A percentile compares a stretch with the other conserved stretches of the same genome.
Evolutionary conservation across 2,797 vertebrate genomes (phyloP).

Genomic region (Erithacus rubecula): DNA sequence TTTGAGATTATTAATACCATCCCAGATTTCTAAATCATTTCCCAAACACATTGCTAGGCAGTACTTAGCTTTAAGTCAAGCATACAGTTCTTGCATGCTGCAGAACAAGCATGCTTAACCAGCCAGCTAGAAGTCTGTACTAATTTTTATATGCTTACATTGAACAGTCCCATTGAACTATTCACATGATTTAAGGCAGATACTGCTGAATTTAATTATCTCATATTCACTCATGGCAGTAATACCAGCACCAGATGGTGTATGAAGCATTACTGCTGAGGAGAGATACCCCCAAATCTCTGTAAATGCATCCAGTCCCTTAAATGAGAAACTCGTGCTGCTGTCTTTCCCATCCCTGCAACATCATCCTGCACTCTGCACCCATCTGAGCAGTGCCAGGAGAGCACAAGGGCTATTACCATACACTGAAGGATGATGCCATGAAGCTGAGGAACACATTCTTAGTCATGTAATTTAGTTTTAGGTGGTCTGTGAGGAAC

Average conservation of each 20-base stretch:
- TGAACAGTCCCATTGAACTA: neutral
- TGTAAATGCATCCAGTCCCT: neutral
- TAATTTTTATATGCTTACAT: neutral
- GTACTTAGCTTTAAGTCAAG: neutral
- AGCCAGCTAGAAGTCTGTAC: neutral
- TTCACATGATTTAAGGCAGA: neutral
- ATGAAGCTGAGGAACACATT: neutral
- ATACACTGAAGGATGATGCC: neutral
- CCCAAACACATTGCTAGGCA: neutral
- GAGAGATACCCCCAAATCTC: neutral
- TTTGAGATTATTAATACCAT: neutral
- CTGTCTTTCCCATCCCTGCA: neutral
- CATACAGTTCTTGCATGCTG: neutral
- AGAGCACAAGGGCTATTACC: neutral
- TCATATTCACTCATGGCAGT: neutral
- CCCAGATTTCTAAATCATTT: neutral
- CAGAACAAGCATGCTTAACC: neutral
- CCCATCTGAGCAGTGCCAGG: neutral
- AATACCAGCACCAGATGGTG: neutral
- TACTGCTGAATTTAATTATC: neutral
- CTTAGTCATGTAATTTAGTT: neutral
- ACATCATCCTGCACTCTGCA: neutral
- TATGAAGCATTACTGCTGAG: neutral
- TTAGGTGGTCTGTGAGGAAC: neutral
- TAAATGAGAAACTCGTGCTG: neutral